A percentile compares a stretch with the other conserved stretches of the same genome.
Conservation (phyloP, 1,140 invertebrate species). For the Procambarus virginalis region DNA sequence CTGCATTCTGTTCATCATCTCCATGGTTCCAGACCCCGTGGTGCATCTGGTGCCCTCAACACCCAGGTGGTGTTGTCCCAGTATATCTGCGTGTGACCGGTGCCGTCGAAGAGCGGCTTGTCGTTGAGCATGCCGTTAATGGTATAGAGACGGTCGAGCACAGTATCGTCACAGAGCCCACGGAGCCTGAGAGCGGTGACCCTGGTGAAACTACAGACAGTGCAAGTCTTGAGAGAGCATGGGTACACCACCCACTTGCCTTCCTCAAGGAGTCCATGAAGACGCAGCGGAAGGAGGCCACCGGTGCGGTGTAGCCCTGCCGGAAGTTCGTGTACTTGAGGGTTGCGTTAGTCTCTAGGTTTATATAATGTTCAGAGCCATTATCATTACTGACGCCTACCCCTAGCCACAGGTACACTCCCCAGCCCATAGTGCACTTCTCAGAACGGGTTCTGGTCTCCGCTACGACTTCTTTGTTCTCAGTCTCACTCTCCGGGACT, state of each 20-base stretch:
- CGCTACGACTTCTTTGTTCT: constrained; percentile 45
- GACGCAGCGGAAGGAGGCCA: constrained; percentile 34
- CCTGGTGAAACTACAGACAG: constrained; percentile 58
- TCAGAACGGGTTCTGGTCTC: neutral
- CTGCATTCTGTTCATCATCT: constrained; percentile 36
- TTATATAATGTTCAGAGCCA: constrained; percentile 16
- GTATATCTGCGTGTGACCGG: constrained; percentile 53
- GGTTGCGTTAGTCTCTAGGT: constrained; percentile 30
- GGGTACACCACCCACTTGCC: constrained; percentile 63
- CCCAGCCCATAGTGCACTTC: constrained; percentile 50
- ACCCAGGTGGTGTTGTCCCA: constrained; percentile 65
- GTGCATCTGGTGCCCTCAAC: constrained; percentile 32
- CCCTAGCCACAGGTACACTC: constrained; percentile 64
- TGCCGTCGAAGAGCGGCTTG: constrained; percentile 59
- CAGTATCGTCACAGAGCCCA: constrained; percentile 55
- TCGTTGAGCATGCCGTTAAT: constrained; percentile 50
- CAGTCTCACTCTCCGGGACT: constrained; percentile 45
- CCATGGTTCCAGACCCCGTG: constrained; percentile 44
- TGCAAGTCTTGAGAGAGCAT: constrained; percentile 54
- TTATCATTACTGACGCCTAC: neutral
- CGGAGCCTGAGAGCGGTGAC: constrained; percentile 45
- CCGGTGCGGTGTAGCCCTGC: constrained; percentile 18
- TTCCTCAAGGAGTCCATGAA: constrained; percentile 42
- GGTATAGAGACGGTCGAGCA: constrained; percentile 47
- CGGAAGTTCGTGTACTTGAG: constrained; percentile 63